Percentiles rank a stretch among this genome's conserved stretches.
Conservation (phyloP, 2,797 vertebrate species). For the Pristis pectinata region DNA sequence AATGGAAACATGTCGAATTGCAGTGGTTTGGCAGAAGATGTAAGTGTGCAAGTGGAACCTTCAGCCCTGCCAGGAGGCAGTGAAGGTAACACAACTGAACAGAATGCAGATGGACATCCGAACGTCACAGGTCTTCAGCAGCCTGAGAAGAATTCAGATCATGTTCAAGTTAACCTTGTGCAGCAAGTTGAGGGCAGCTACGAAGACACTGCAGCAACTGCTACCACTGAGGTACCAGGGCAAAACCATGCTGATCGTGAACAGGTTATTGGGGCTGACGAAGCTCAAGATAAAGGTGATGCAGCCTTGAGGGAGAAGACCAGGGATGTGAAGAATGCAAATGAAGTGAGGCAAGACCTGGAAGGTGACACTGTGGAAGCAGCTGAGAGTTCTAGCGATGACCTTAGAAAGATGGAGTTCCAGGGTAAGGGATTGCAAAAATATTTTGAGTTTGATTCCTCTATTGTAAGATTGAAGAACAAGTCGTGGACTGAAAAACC, state of each 20-base stretch:
- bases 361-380: constrained; percentile 43
- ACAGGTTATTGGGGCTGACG: constrained; percentile 45
- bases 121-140: not conserved
- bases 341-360: constrained; percentile 50
- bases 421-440: constrained; percentile 58
- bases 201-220: not conserved
- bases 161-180: not conserved
- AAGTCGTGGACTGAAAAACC: constrained; percentile 52
- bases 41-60: not conserved
- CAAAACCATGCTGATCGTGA: constrained; percentile 44
- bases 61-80: not conserved
- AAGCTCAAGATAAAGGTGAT: constrained; percentile 51
- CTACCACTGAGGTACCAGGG: not conserved
- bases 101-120: not conserved
- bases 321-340: constrained; percentile 54
- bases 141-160: not conserved
- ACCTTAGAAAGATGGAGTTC: constrained; percentile 8
- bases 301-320: constrained; percentile 49
- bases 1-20: not conserved
- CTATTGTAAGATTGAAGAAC: constrained; percentile 76
- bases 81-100: not conserved
- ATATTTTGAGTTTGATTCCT: constrained; percentile 72
- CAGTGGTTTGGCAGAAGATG: not conserved
- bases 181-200: not conserved
- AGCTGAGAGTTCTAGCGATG: not conserved